Base-by-base conservation (phyloP, 2,888 invertebrate genomes). In the Sesia bembeciformis region DNA sequence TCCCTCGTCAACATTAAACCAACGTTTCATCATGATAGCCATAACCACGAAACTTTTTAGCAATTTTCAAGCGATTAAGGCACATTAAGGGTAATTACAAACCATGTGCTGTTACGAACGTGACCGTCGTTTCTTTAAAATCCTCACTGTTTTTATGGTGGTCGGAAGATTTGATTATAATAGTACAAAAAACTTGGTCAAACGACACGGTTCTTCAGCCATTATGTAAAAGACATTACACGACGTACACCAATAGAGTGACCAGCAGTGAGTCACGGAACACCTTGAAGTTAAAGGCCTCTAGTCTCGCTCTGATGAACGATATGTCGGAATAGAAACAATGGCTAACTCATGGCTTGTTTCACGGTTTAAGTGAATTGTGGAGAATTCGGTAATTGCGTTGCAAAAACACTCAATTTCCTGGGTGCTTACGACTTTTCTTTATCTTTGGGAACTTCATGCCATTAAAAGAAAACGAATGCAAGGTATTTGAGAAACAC, bases 261-360 rank as follows among this genome's bases (percentile, higher is more conserved):
- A 55, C 52, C 57, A 54, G 54, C 50, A 52, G 55, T 75, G 75
- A 77, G 66, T 78, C 76, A 78, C 64, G 6, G 39, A 39, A 54
- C 54, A 52, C 58, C 58, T 58, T 64, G 67, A 65, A 62, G 63
- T 62, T 67, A 60, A 66, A 72, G 77, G 70, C 70, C 73, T 72
- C 68, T 59, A 60, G 80, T 79, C 67, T 62, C 79, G 83, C 78
- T 82, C 78, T 72, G 74, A 59, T 78, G 81, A 71, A 56, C 70
- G 60, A 69, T 66, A 67, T 68, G 76, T 72, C 75, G 76, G 76
- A 74, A 74, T 68, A 69, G 64, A 73, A 75, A 83, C 80, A 82
- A 83, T 77, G 68, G 72, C 69, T n/a, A 74, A 76, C 81, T 78
- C 76, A 79, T 76, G 71, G 68, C 67, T 67, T 62, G 73, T 76